Evolutionary conservation across 2,888 invertebrate species (phyloP), one percentile per base, ranked within the genome.

Genomic region (Drosophila lutescens): DNA sequence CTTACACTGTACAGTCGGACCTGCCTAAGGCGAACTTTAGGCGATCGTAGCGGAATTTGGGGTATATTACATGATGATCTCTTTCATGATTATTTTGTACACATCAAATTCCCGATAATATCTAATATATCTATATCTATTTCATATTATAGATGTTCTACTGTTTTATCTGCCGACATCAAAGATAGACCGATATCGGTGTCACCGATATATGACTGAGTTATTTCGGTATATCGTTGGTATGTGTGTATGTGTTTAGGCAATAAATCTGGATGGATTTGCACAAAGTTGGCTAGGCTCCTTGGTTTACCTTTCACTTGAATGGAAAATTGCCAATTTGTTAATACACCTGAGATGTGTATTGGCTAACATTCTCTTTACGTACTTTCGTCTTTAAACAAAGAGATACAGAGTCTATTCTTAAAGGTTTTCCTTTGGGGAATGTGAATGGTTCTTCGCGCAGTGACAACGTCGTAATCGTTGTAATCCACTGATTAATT

Each of bases 301-400:
- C 47, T 54, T 56, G 47, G 40, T 17, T 10, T 10, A 34, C 59
- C 59, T 63, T 59, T 50, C 50, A 50, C 61, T 49, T 54, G 44
- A 10, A 34, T 34, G 3, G 15, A 23, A 32, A 26, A 26, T 26
- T 26, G 26, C 26, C 26, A 4, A 17, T 26, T 38, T 47, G 40
- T 17, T 8, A 41, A 34, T 41, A 7, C 40, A n/a, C 20, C 13
- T 40, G 58, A 32, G 51, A 32, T 23, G 20, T 20, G 23, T 23
- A 23, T 23, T 23, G 30, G 30, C 30, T 32, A 30, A 12, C 49
- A 49, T 32, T 49, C 32, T 17, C 17, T 7, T 12, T 6, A 7
- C 23, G 0, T 26, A 6, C 26, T 26, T 1, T 26, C 5, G 0
- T 26, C 26, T 26, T 26, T 26, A 26, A 26, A 26, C 26, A 6